Evolutionary conservation across 2,113 vertebrate species (phyloP).

Genomic region (Rhinoderma darwinii): DNA sequence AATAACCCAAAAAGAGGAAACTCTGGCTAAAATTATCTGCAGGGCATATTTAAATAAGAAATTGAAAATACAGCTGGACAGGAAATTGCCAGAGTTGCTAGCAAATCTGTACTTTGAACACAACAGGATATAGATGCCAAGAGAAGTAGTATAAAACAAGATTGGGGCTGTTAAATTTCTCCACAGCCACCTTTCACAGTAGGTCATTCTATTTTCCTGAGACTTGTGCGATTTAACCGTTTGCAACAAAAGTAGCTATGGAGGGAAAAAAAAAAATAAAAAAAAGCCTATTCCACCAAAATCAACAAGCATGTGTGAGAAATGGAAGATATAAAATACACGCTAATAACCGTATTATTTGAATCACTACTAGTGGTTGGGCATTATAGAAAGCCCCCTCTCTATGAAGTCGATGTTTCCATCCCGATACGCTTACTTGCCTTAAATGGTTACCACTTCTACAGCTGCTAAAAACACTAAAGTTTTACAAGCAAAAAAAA

Average conservation of each 20-base stretch:
- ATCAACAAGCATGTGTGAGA: background rate
- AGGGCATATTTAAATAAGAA: conserved; percentile 64
- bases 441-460: too few species aligned
- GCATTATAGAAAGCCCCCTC: too few species aligned
- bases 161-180: conserved; percentile 80
- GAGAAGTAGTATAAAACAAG: conserved; percentile 82
- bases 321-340: background rate
- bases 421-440: too few species aligned
- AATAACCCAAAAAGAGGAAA: conserved; percentile 80
- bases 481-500: too few species aligned
- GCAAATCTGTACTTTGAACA: conserved; percentile 82
- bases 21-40: conserved; percentile 76
- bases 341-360: too few species aligned
- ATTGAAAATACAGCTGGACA: conserved; percentile 81
- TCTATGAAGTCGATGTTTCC: too few species aligned
- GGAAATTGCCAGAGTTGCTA: conserved; percentile 85
- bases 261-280: too few species aligned
- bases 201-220: background rate
- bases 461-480: too few species aligned
- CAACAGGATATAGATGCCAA: conserved; percentile 79
- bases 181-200: conserved; percentile 72
- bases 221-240: background rate
- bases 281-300: background rate
- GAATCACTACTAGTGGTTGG: too few species aligned
- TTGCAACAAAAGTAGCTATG: background rate